phyloP scores from a whole-genome alignment of 2,113 vertebrate genomes.

The Eretmochelys imbricata region DNA sequence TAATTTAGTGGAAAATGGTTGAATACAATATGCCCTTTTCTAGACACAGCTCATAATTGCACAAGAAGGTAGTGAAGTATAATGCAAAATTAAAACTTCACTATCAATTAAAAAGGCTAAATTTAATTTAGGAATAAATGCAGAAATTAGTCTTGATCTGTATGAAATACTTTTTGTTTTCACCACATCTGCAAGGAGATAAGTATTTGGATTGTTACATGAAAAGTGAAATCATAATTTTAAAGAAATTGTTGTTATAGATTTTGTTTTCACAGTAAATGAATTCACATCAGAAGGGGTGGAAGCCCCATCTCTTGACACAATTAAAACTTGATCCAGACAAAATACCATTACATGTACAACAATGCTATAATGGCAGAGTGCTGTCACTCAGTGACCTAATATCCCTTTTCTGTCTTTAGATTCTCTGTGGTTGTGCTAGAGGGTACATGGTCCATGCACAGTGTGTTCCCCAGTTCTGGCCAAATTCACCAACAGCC shows the following conservation, averaged over 20 bases:
- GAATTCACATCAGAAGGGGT: constrained; percentile 53
- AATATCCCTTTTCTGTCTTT: constrained; percentile 55
- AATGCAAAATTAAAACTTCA: neutral
- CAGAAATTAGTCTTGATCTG: neutral
- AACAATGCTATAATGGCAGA: constrained; percentile 50
- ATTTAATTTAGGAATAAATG: constrained; percentile 2
- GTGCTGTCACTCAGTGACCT: constrained; percentile 19
- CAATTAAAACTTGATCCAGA: constrained; percentile 61
- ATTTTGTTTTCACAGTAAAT: constrained; percentile 67
- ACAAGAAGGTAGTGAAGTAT: neutral
- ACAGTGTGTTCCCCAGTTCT: constrained; percentile 28
- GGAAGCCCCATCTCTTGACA: constrained; percentile 48
- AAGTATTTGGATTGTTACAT: neutral
- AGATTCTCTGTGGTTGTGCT: constrained; percentile 20
- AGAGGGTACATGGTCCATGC: constrained; percentile 35
- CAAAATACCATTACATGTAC: constrained; percentile 64
- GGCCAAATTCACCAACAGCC: constrained; percentile 20
- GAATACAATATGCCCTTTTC: constrained; percentile 13
- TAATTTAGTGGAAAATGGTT: constrained; percentile 39
- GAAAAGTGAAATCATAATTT: neutral
- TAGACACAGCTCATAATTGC: constrained; percentile 18
- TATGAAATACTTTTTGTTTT: constrained; percentile 20
- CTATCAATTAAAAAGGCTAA: neutral
- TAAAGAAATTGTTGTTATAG: constrained; percentile 16
- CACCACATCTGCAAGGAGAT: constrained; percentile 8